Evolutionary conservation across 2,797 vertebrate genomes (phyloP).

Genomic region (Channa striata): DNA sequence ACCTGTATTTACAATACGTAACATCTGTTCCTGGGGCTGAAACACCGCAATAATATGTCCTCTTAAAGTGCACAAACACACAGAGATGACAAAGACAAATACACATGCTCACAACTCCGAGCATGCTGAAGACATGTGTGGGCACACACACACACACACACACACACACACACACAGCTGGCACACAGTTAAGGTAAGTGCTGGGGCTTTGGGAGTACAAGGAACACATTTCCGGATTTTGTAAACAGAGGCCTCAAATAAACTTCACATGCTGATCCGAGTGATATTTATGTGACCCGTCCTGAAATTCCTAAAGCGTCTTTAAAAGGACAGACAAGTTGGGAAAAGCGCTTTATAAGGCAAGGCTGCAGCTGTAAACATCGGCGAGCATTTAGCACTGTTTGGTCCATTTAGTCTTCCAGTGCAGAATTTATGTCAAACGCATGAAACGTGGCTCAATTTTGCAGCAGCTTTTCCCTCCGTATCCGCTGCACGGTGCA

Average conservation of each 20-base stretch:
- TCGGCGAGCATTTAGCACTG: conserved; percentile 84
- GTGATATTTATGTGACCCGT: conserved; percentile 89
- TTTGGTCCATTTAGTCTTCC: conserved; percentile 86
- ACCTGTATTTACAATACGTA: conserved; percentile 84
- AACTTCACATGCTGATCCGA: conserved; percentile 87
- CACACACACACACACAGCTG: conserved; percentile 55
- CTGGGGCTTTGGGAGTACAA: conserved; percentile 74
- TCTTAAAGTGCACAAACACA: conserved; percentile 52
- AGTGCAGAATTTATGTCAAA: conserved; percentile 86
- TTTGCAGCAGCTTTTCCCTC: conserved; percentile 27
- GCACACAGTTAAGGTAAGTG: conserved; percentile 73
- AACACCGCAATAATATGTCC: conserved; percentile 70
- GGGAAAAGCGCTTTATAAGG: conserved; percentile 91
- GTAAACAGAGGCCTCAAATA: conserved; percentile 89
- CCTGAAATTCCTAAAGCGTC: conserved; percentile 87
- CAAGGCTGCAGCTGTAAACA: conserved; percentile 88
- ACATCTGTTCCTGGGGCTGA: conserved; percentile 79
- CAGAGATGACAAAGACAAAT: conserved; percentile 42
- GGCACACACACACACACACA: conserved; percentile 20
- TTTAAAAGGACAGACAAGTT: conserved; percentile 89
- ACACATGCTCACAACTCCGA: conserved; percentile 44
- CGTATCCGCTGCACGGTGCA: background rate
- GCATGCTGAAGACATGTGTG: conserved; percentile 31
- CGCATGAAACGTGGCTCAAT: conserved; percentile 61
- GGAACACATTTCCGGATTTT: conserved; percentile 84